Evolutionary conservation across 2,797 vertebrate species (phyloP), one percentile per base, ranked within the genome.

Genomic region (Coilia nasus): DNA sequence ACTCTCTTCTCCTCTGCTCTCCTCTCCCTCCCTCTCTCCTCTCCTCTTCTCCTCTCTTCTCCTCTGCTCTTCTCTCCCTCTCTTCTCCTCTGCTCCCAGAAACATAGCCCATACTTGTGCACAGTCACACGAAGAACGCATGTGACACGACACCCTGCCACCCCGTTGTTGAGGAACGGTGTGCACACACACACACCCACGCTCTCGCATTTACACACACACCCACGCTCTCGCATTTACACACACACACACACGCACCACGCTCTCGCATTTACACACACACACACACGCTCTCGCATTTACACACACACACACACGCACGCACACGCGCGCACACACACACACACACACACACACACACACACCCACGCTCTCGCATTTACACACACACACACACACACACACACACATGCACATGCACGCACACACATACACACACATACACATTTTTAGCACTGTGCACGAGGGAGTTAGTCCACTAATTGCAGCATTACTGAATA

Each of bases 161-260:
- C 21, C 2, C 59, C 10, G 31, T n/a, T n/a, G n/a, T n/a, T n/a
- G n/a, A n/a, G n/a, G n/a, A n/a, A n/a, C n/a, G n/a, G n/a, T n/a
- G n/a, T n/a, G n/a, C 35, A 54, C 12, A 31, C 14, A 54, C 50
- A 54, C 50, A 9, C 50, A 54, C 7, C 1, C 50, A 54, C 50
- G 9, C 60, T 86, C 86, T 41, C 5, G 35, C 35, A 41, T 41
- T 41, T 41, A 85, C 81, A 35, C 82, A 71, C 84, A 84, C 28
- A 44, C 84, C 9, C 17, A 41, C 41, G 21, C 21, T 4, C 62
- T 3, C 62, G n/a, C 71, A 54, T 41, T 86, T 82, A 62, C 83
- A 81, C 31, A 83, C 31, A 78, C 84, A 81, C 75, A 60, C 54
- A 64, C 64, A 47, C 46, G 10, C 46, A 47, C 46, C 75, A n/a